Percentiles rank a stretch among this genome's conserved stretches.
Evolutionary conservation across 2,888 invertebrate genomes (phyloP).

Genomic region (Morinoia aosen): DNA sequence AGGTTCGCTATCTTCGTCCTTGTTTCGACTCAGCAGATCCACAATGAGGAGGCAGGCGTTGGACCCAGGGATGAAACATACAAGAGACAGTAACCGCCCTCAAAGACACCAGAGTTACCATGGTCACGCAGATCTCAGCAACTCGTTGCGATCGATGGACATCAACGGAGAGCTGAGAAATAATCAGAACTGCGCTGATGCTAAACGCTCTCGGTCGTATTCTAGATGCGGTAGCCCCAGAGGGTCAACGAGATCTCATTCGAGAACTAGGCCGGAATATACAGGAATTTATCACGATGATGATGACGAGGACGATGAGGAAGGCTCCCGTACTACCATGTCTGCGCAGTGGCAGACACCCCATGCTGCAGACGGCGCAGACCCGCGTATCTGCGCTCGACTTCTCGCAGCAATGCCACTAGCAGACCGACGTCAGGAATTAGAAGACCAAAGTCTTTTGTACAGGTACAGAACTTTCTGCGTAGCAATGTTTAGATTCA

Average conservation of each 20-base stretch:
- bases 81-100: not conserved
- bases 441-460: conserved; percentile 38
- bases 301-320: not conserved
- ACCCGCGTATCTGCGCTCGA: not conserved
- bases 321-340: not conserved
- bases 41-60: not conserved
- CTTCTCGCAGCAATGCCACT: not conserved
- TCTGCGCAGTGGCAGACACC: not conserved
- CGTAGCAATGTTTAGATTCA: not conserved
- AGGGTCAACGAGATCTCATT: not conserved
- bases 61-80: not conserved
- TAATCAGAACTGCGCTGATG: not conserved
- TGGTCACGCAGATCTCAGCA: not conserved
- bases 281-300: not conserved
- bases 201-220: not conserved
- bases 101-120: conserved; percentile 12
- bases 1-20: not conserved
- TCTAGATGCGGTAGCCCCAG: not conserved
- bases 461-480: not conserved
- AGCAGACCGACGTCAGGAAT: not conserved
- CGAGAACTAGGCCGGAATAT: not conserved
- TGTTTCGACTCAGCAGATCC: not conserved
- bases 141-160: not conserved
- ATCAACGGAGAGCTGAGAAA: not conserved
- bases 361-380: not conserved